phyloP scores from a whole-genome alignment of 2,797 vertebrate species.

The Pangasius macronema region DNA sequence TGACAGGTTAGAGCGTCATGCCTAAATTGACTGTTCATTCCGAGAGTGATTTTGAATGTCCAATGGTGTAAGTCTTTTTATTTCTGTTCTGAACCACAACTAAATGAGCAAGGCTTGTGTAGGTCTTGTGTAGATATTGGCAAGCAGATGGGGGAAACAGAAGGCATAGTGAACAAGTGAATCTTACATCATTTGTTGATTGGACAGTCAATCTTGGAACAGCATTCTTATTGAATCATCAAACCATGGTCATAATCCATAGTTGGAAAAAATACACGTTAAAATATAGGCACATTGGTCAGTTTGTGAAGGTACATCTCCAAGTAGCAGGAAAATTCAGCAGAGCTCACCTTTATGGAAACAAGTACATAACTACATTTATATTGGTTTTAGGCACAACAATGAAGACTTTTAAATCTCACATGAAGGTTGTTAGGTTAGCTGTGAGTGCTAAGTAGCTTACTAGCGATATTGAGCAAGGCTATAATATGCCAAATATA shows the following conservation, averaged over 20 bases:
- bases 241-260: neutral
- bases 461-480: neutral
- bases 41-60: neutral
- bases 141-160: neutral
- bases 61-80: neutral
- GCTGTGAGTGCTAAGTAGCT: neutral
- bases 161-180: neutral
- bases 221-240: neutral
- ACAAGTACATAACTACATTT: neutral
- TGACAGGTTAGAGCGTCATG: neutral
- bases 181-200: neutral
- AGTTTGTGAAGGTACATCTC: neutral
- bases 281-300: neutral
- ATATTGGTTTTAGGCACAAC: neutral
- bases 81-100: neutral
- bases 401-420: neutral
- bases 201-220: neutral
- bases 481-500: neutral
- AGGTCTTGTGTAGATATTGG: neutral
- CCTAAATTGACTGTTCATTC: neutral
- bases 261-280: neutral
- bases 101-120: neutral
- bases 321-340: neutral
- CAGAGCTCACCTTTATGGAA: neutral
- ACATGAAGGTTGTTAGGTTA: neutral